These are phyloP conservation scores for Busseola fusca DNA, from an alignment of 2,888 invertebrate genomes.

Conservation along the genomic window DNA sequence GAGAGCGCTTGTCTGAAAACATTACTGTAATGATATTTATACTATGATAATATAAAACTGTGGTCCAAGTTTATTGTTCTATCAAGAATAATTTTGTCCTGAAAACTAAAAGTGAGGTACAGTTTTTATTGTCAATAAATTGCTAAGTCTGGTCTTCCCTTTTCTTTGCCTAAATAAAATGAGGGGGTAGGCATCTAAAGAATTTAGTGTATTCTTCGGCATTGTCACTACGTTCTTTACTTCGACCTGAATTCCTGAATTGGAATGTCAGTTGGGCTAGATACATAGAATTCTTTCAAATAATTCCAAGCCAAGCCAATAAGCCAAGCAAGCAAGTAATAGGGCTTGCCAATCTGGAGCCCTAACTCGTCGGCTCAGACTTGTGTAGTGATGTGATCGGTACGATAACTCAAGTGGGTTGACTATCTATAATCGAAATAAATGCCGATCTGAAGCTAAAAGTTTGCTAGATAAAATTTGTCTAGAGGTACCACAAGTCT, in stretches of 20 bases:
- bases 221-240: constrained; percentile 50
- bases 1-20: constrained; percentile 13
- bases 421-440: constrained; percentile 10
- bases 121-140: constrained; percentile 56
- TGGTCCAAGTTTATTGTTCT: constrained; percentile 29
- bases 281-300: constrained; percentile 50
- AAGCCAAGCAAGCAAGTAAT: too few species aligned
- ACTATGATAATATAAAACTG: constrained; percentile 35
- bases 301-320: constrained; percentile 56
- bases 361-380: constrained; percentile 52
- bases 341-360: constrained; percentile 48
- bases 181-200: constrained; percentile 35
- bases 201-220: constrained; percentile 61
- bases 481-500: constrained; percentile 16
- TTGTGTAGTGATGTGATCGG: constrained; percentile 38
- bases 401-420: constrained; percentile 25
- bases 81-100: constrained; percentile 40
- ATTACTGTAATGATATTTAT: constrained; percentile 48
- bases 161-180: constrained; percentile 56
- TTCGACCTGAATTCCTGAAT: constrained; percentile 43
- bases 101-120: constrained; percentile 39
- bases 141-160: constrained; percentile 52
- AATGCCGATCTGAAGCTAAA: constrained; percentile 7
- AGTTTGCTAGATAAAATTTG: constrained; percentile 16
- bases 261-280: constrained; percentile 35